These are phyloP conservation scores for Lagorchestes hirsutus DNA, from an alignment of 2,797 vertebrate genomes.

Conservation along the genomic window DNA sequence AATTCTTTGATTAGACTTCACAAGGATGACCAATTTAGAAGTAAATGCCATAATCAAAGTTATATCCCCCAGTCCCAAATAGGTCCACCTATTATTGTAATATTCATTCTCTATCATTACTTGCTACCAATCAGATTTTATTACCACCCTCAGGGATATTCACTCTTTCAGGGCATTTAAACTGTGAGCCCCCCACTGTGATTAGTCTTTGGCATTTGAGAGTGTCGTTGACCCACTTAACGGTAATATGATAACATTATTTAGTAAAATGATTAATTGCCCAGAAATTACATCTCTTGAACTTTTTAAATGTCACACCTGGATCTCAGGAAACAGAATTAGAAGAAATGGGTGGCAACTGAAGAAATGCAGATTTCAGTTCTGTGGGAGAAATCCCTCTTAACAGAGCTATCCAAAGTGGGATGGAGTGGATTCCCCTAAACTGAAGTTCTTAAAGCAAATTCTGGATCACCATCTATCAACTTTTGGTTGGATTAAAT, in stretches of 20 bases:
- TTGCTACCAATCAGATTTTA: not conserved
- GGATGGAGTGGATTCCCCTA: not conserved
- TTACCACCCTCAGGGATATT: not conserved
- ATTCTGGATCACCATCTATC: not conserved
- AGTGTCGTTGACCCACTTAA: not conserved
- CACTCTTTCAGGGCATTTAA: not conserved
- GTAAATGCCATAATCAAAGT: not conserved
- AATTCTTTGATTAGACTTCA: not conserved
- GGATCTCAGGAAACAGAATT: not conserved
- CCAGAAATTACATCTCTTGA: not conserved
- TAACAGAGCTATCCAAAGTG: not conserved
- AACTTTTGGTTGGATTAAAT: not conserved
- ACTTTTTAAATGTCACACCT: not conserved
- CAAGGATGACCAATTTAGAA: not conserved
- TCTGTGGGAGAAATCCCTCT: not conserved
- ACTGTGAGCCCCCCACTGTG: not conserved
- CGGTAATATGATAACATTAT: not conserved
- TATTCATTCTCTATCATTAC: not conserved
- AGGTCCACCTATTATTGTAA: not conserved
- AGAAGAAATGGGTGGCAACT: not conserved
- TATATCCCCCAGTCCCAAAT: not conserved
- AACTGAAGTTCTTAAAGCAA: not conserved
- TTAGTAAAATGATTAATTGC: not conserved
- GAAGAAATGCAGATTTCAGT: not conserved
- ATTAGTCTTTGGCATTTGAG: not conserved